A percentile compares a stretch with the other conserved stretches of the same genome.
phyloP scores from a whole-genome alignment of 2,888 invertebrate species.

The Polietes domitor region DNA sequence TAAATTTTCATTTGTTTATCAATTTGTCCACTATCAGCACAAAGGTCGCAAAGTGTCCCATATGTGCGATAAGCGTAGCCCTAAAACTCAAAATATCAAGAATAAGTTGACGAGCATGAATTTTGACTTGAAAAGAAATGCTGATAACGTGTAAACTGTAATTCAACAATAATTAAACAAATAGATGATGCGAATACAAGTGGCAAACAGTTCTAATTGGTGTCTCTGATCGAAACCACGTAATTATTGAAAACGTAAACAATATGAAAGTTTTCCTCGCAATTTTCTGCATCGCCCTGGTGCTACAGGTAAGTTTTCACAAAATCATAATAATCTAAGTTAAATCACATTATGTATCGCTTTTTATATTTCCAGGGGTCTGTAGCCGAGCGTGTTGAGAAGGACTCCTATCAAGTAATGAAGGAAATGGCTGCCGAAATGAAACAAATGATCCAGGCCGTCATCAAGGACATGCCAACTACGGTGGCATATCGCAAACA shows the following conservation, averaged over 20 bases:
- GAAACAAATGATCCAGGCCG: constrained; percentile 5
- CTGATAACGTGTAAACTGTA: no score
- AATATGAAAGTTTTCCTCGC: background rate
- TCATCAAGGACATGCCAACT: background rate
- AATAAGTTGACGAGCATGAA: background rate
- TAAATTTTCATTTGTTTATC: no score
- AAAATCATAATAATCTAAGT: background rate
- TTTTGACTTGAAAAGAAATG: no score
- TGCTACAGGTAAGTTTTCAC: background rate
- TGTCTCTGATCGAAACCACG: background rate
- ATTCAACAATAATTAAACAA: background rate
- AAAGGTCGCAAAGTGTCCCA: background rate
- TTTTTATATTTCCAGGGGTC: background rate
- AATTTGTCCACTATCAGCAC: no score
- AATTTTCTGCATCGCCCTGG: background rate
- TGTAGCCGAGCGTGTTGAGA: background rate
- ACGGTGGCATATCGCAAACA: background rate
- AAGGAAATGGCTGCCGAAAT: constrained; percentile 3
- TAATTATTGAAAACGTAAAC: background rate
- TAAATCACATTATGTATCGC: background rate
- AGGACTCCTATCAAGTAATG: constrained; percentile 10
- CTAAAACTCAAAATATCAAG: background rate
- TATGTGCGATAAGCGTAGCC: background rate
- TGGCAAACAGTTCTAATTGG: background rate
- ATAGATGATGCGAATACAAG: background rate